Evolutionary conservation across 2,113 vertebrate species (phyloP), one percentile per base, ranked within the genome.

Genomic region (Nycticryphes semicollaris): DNA sequence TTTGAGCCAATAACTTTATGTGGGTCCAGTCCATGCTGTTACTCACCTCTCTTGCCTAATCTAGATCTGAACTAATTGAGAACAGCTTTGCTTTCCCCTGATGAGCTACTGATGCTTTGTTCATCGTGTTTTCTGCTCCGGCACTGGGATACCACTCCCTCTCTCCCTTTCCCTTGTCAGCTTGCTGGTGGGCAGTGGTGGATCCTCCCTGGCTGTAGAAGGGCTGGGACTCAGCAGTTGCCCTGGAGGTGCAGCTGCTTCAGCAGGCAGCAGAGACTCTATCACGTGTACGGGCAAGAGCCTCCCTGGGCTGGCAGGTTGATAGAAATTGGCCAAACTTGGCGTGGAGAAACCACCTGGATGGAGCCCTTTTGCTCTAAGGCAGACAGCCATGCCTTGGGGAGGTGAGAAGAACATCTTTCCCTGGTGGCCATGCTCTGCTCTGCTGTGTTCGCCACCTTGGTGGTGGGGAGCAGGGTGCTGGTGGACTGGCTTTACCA

Each of bases 11-110:
- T 43, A 89, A 28, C 51, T 91, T 92, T 75, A 76, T 70, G 91
- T 51, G 62, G 57, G 73, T 72, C 73, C 89, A 79, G 84, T 84
- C 93, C 93, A 97, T 0, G 4, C 77, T 75, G 77, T 96, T 96
- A 95, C 89, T 96, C 94, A 92, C 94, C 84, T 95, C 96, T 89
- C 93, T 96, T 96, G 89, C 89, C 62, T 95, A 93, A 97, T 96
- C 94, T 96, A 79, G 81, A 95, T 82, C 87, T 76, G 74, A 82
- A 62, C 67, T 96, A 92, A 94, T 91, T 89, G 22, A 72, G 94
- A 96, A 84, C 75, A 96, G 93, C 62, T 53, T 92, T 18, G 53
- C 41, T 95, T 95, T 96, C 48, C 51, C 37, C 54, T 75, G 67
- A 82, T 79, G 93, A 89, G 95, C 95, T 97, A 97, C 96, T 78